Evolutionary conservation across 2,797 vertebrate species (phyloP), one percentile per base, ranked within the genome.

Genomic region (Euphonia xanthogaster): DNA sequence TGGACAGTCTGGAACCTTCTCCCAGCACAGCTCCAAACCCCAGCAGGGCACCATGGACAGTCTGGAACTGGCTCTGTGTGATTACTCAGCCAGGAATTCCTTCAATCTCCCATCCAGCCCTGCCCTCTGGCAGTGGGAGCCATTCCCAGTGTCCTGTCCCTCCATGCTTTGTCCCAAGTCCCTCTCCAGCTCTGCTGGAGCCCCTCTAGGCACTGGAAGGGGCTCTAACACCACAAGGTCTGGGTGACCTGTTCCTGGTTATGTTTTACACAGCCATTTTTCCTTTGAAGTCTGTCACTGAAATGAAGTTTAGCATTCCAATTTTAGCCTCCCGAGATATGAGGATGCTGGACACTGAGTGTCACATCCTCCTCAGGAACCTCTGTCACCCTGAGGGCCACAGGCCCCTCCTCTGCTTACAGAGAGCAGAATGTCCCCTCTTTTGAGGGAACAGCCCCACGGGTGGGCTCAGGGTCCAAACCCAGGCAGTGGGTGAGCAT

Each of bases 31-130:
- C 44, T 23, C 22, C 45, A 47, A 24, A 47, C 45, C 45, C 45
- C 45, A 14, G 12, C 45, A 47, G 45, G 5, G 4, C 22, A 5
- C 3, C 22, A 17, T 1, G 0, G 28, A 23, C 3, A 40, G 14
- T 0, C 71, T 18, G 18, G 5, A 3, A 0, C 8, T 5, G 28
- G 7, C 33, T 15, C 24, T 1, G n/a, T 24, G n/a, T 9, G 28
- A 45, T 17, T 47, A n/a, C 61, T 31, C 50, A 66, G 50, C 18
- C 61, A 55, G 50, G 61, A 66, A 80, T 66, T 3, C 45, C 39
- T 33, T 45, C 39, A 1, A 2, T 9, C 2, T n/a, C 37, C 53
- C 40, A 76, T 0, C 47, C 1, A 21, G 0, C 39, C 62, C 61
- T 74, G 25, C 42, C 62, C 62, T 45, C 39, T n/a, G 45, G n/a